Percentiles rank a stretch among this genome's conserved stretches.
phyloP scores from a whole-genome alignment of 2,888 invertebrate species.

The Ptilodon capucinus region DNA sequence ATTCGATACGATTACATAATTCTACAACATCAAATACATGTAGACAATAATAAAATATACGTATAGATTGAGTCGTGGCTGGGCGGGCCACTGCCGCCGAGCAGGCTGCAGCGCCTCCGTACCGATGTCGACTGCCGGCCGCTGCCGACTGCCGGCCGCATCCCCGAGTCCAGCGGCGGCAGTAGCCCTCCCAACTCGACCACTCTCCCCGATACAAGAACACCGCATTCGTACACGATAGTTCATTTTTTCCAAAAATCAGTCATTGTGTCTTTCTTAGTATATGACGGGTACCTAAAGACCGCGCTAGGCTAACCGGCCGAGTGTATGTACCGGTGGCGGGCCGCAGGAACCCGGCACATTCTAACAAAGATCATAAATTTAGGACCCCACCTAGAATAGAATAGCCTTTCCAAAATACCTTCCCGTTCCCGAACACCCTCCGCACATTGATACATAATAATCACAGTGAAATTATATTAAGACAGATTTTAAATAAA shows the following conservation, averaged over 20 bases:
- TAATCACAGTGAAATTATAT: no score
- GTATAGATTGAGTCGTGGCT: background rate
- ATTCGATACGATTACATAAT: background rate
- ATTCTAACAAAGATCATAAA: background rate
- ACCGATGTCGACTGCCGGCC: background rate
- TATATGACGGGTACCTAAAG: background rate
- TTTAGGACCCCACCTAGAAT: background rate
- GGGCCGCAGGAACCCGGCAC: background rate
- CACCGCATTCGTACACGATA: background rate
- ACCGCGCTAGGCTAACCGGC: no score
- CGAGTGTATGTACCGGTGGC: no score
- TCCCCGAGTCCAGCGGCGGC: background rate
- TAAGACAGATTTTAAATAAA: no score
- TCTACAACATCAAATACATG: background rate
- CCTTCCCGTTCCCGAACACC: background rate
- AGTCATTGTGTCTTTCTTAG: background rate
- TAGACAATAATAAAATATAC: background rate
- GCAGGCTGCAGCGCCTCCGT: background rate
- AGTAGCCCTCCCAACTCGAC: background rate
- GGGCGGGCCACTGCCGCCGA: background rate
- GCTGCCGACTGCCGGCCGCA: no score
- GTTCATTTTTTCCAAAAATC: background rate
- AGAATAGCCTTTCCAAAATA: background rate
- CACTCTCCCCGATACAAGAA: background rate
- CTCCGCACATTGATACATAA: background rate